Evolutionary conservation across 2,888 invertebrate species (phyloP).

Genomic region (Dexiosoma caninum): DNA sequence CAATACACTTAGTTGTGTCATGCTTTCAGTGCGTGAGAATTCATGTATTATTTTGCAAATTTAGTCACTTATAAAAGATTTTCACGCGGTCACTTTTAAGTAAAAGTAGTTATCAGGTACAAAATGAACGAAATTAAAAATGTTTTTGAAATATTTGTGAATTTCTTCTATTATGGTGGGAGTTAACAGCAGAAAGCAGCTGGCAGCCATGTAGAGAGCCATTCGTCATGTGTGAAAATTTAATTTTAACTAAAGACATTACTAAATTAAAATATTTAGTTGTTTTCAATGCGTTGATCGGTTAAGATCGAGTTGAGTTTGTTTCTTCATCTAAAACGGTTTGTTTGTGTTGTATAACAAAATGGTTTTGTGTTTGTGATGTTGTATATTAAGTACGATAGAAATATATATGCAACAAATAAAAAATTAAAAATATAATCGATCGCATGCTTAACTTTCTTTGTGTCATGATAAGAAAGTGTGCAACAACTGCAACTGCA

Average conservation of each 20-base stretch:
- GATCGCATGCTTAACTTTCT: constrained; percentile 34
- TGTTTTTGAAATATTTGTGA: no score
- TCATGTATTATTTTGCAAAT: no score
- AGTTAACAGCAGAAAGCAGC: no score
- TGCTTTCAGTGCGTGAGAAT: no score
- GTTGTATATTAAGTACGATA: constrained; percentile 7
- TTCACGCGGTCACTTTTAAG: no score
- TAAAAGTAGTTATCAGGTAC: no score
- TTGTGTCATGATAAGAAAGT: constrained; percentile 19
- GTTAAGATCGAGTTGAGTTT: constrained; percentile 35
- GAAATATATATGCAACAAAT: not conserved
- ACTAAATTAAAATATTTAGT: constrained; percentile 50
- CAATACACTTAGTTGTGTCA: no score
- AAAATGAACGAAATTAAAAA: no score
- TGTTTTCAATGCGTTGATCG: constrained; percentile 57
- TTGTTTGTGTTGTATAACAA: not conserved
- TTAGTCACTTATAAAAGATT: no score
- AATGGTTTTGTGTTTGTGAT: constrained; percentile 22
- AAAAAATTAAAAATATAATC: constrained; percentile 9
- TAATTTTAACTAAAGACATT: constrained; percentile 14
- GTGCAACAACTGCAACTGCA: constrained; percentile 28
- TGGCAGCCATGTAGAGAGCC: not conserved
- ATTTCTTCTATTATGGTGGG: no score
- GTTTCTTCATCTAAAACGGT: not conserved
- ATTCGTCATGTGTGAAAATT: constrained; percentile 6